Base-by-base conservation (phyloP, 2,797 vertebrate species). In the Smutsia gigantea region DNA sequence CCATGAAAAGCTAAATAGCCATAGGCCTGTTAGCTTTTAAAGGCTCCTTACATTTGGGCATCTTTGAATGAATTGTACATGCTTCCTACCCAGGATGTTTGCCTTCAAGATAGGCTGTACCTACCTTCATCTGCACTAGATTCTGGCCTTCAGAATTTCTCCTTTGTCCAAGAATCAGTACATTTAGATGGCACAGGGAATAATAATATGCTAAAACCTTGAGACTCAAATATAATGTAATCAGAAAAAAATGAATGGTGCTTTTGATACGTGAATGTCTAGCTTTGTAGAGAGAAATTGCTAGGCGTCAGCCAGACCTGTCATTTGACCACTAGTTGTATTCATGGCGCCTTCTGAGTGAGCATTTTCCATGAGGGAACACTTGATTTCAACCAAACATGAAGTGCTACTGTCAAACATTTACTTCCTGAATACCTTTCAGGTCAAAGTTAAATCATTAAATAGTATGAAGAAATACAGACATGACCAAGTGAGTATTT, bases 381-480 rank as follows among this genome's bases (percentile, higher is more conserved):
- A 61, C 64, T 74, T 75, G 17, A 66, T 84, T 93, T 71, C 11
- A 78, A 12, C 74, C 42, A 81, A 19, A 46, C 53, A n/a, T 5
- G 4, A 74, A 49, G n/a, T 92, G 75, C 29, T 77, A 2, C 75
- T 78, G 11, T 95, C 78, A 91, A 49, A 91, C 46, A 39, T 86
- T 92, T 82, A 89, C 85, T 95, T 92, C 68, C 77, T 59, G 13
- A 78, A 13, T 75, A 94, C 27, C 12, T 68, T 92, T 96, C 74
- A 82, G 59, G 21, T 85, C 13, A 15, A 27, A 83, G 63, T 87
- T 71, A 14, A 87, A 81, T 96, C 57, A 82, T 82, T 87, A 81
- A 69, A 37, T 93, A 83, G 27, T 71, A 61, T 34, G 78, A 78
- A 96, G 81, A 21, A 51, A 74, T 49, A 27, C 4, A 72, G 10